These are phyloP conservation scores for Chalcis sispes DNA, from an alignment of 2,888 invertebrate genomes.

Conservation along the genomic window DNA sequence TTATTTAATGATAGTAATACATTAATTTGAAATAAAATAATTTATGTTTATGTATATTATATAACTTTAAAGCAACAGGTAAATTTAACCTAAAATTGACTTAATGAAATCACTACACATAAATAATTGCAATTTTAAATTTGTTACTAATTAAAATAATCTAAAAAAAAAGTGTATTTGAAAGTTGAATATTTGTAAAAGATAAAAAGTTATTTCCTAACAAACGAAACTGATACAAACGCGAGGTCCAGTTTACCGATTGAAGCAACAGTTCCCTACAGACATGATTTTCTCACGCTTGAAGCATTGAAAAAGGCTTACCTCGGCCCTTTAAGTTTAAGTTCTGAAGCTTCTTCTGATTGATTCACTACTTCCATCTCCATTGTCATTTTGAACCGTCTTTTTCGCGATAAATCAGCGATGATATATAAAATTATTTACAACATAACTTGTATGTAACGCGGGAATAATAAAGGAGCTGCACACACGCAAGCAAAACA, in stretches of 20 bases:
- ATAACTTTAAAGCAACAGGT: conserved; percentile 6
- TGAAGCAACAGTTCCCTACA: conserved; percentile 53
- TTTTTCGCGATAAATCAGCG: not conserved
- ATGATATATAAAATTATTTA: conserved; percentile 15
- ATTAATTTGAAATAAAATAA: not conserved
- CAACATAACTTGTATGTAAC: conserved; percentile 36
- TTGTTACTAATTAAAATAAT: not conserved
- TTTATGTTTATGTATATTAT: not conserved
- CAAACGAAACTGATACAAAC: not conserved
- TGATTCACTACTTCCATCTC: conserved; percentile 38
- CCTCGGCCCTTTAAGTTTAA: conserved; percentile 44
- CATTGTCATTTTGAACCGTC: conserved; percentile 42
- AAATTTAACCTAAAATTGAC: conserved; percentile 11
- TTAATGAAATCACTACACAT: not conserved
- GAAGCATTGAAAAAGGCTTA: conserved; percentile 8
- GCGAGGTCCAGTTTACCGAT: conserved; percentile 35
- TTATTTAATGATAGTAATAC: not conserved
- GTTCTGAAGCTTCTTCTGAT: conserved; percentile 30
- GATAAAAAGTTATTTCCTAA: not conserved
- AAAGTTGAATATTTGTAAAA: not conserved
- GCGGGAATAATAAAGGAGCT: conserved; percentile 16
- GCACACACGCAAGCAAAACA: conserved; percentile 29
- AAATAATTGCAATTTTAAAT: too few relatives aligned
- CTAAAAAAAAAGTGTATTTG: not conserved
- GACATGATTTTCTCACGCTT: conserved; percentile 41